Conservation (phyloP, 2,888 invertebrate species). For the Dicranocentrus wangi region DNA sequence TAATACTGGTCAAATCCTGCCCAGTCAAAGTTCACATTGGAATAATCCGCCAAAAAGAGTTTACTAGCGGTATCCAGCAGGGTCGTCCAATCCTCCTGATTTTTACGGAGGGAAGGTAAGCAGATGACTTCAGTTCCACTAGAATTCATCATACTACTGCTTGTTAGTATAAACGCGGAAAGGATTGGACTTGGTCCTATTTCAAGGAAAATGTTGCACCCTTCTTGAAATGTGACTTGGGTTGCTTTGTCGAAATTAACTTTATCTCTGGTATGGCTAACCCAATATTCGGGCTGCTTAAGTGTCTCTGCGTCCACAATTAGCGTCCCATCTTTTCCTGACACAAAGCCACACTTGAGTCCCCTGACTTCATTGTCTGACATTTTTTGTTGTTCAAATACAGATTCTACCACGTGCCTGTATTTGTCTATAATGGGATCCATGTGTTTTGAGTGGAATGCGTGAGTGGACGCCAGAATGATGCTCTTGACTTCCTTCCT, state of each 20-base stretch:
- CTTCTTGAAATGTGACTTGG: no score
- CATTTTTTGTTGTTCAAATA: no score
- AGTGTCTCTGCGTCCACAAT: not conserved
- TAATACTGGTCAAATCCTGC: slow-evolving; percentile 17
- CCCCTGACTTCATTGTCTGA: no score
- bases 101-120: no score
- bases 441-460: no score
- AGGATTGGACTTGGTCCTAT: not conserved
- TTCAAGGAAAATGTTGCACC: not conserved
- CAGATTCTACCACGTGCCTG: no score
- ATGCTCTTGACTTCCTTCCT: slow-evolving; percentile 34
- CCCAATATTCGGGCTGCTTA: not conserved
- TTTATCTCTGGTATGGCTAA: not conserved
- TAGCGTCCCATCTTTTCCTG: no score
- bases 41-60: slow-evolving; percentile 22
- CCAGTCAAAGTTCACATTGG: slow-evolving; percentile 24
- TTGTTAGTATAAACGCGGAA: no score
- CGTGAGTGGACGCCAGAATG: slow-evolving; percentile 37
- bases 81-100: slow-evolving; percentile 31
- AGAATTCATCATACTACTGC: no score
- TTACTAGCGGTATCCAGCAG: not conserved
- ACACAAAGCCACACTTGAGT: not conserved
- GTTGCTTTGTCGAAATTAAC: not conserved
- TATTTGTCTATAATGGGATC: slow-evolving; percentile 38
- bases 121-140: no score